Conservation (phyloP, 2,888 invertebrate genomes). For the Rotaria sp. region DNA sequence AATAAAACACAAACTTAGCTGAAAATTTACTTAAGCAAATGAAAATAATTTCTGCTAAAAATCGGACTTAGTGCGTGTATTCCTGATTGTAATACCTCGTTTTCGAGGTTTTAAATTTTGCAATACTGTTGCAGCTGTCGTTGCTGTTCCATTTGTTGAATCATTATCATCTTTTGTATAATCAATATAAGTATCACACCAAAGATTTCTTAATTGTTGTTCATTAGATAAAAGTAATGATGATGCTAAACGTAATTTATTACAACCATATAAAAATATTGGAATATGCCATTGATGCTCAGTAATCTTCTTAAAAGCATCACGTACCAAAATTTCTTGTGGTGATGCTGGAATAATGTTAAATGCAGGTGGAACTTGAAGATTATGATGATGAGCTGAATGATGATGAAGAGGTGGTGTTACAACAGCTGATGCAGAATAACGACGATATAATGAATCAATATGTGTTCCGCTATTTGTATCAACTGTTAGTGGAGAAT, state of each 20-base stretch:
- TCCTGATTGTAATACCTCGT: background rate
- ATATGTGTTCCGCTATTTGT: background rate
- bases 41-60: too few species aligned
- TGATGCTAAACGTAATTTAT: background rate
- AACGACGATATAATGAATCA: background rate
- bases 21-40: too few species aligned
- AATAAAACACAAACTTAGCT: too few species aligned
- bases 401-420: background rate
- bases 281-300: background rate
- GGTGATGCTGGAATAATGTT: background rate
- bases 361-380: background rate
- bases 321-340: background rate
- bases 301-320: background rate
- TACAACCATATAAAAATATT: slow-evolving; percentile 3
- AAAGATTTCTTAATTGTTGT: background rate
- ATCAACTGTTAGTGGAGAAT: slow-evolving; percentile 13
- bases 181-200: background rate
- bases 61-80: background rate
- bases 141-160: background rate
- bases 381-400: background rate
- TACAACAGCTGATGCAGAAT: background rate
- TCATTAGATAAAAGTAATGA: background rate
- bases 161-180: slow-evolving; percentile 3
- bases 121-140: background rate
- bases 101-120: background rate